Base-by-base conservation (phyloP, 2,888 invertebrate species). In the Agonopterix subpropinquella region DNA sequence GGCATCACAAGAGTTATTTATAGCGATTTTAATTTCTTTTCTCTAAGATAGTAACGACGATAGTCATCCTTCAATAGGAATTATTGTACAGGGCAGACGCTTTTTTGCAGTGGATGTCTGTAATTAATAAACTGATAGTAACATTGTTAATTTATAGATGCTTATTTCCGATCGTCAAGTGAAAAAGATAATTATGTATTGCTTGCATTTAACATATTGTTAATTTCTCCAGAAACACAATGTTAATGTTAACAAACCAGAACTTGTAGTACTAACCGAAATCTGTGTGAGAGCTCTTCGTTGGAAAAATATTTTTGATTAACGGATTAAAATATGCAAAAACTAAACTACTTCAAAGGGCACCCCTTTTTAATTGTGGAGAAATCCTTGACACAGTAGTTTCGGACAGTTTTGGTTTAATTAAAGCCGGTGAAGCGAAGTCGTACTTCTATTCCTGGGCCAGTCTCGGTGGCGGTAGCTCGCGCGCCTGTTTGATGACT, bases 1-100 rank as follows among this genome's bases (percentile, higher is more conserved):
- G 74, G 73, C 76, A 77, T 77, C 72, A 72, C 73, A 73, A 73
- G 70, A 77, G 81, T 77, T 83, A 83, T 80, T 72, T 77, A 77
- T 74, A 73, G 67, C 62, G 67, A 28, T 74, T 75, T 77, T 47
- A 44, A 44, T 48, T 73, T 71, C 65, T 65, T 68, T 62, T 13
- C 10, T 44, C 28, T 5, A 28, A 36, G 53, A 61, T 46, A 49
- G 35, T 45, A 37, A 37, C 42, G 45, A 36, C 60, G 59, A 57
- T 61, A 70, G 65, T 69, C 67, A 70, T 62, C 73, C 66, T 69
- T 67, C 61, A 57, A 62, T 71, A 64, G 58, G 58, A 67, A 62
- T 51, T 47, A 36, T n/a, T 49, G 36, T 37, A 44, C 13, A 39
- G 13, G 11, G 28, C 46, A 28, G 45, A 41, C 47, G 13, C 37